Evolutionary conservation across 2,888 invertebrate genomes (phyloP), one percentile per base, ranked within the genome.

Genomic region (Hetaerina titia): DNA sequence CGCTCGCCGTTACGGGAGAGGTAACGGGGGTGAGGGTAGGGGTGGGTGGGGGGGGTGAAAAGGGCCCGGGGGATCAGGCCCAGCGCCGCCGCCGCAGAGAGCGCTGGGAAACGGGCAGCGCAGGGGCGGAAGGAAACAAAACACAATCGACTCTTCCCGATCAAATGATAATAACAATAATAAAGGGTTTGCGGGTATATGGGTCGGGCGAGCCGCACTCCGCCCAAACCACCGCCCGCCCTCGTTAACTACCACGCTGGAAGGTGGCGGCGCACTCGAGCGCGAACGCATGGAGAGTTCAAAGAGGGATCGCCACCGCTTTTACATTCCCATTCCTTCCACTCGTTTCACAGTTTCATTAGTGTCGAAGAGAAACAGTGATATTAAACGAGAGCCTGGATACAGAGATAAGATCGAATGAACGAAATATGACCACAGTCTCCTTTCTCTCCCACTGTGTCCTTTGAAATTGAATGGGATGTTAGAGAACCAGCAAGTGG

Each of bases 141-240:
- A 81, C 81, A 81, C 81, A 81, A 81, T 81, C 81, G 81, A 15
- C 81, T 31, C 13, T 31, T n/a, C 81, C 22, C 81, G 81, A 81
- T 81, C 81, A 31, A n/a, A n/a, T 9, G 69, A 69, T 81, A 31
- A 81, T 81, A 81, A 31, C 81, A 81, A 81, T 81, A 81, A 81
- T 81, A 81, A 81, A 81, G 81, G 81, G 81, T 31, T 81, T 69
- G 22, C n/a, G n/a, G 69, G 69, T 13, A 69, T 15, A 4, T 81
- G 81, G 31, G 25, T 81, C 31, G 81, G 31, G 11, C 81, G 22
- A 31, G 81, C 9, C 81, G 25, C 25, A 31, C 81, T n/a, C 81
- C 31, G 31, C 81, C 13, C 9, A 2, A 13, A 22, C 81, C 11
- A 60, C 60, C 17, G 81, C 11, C 31, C 13, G 25, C 81, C 81